Base-by-base conservation (phyloP, 2,888 invertebrate genomes). In the Hydroisotoma schaefferi region DNA sequence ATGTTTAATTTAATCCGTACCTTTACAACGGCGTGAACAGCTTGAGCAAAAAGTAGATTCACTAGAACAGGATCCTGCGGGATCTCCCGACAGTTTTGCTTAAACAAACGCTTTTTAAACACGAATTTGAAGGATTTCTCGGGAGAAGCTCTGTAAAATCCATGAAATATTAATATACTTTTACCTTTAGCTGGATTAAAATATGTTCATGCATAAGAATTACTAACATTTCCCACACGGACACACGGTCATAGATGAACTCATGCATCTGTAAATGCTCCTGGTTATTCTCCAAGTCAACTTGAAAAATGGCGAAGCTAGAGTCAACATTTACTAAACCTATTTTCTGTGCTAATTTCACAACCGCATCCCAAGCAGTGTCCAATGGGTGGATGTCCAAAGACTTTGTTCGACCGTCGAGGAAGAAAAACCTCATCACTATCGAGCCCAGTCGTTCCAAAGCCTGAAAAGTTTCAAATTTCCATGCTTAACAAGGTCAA, bases 11-110 rank as follows among this genome's bases (percentile, higher is more conserved):
- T 6, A 18, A 10, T 8, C 22, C 67, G 67, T 80, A 92, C 93
- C 84, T 93, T 93, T 2, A 94, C 94, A 49, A 95, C 93, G 75
- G 89, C 88, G 74, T 94, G 89, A 8, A 95, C 94, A 59, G 94
- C 94, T 80, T 95, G 95, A 26, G 94, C 91, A 77, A 94, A 95
- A 3, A 95, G 80, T 76, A 95, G 83, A 73, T 91, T 93, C 15
- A 94, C 90, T 79, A 95, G 94, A 0, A 94, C 90, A 0, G 94
- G 94, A 80, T 95, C 95, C 78, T 93, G 93, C 6, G 93, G 93
- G 55, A 94, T 81, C 77, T 94, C 93, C 38, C 91, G 83, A 23
- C 28, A 51, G 0, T 88, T 89, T 67, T 89, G 88, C 73, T 88
- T 86, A 79, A 94, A 95, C 54, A 95, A 78, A 15, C 94, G 83